Conservation (phyloP, 23 tunicate genomes). For the Ascidia mentula region DNA sequence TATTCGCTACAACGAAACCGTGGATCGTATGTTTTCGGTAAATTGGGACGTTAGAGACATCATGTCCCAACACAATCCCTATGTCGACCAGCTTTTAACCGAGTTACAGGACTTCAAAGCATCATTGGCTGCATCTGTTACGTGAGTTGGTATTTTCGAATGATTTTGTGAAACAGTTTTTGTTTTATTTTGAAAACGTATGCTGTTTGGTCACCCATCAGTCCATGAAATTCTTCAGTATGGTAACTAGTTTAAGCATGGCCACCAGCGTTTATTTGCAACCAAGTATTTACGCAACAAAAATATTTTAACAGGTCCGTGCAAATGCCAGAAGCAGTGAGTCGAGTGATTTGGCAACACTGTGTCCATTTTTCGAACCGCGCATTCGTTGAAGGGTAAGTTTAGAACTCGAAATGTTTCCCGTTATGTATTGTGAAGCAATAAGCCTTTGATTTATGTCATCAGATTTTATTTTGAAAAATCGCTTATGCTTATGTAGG, state of each 20-base stretch:
- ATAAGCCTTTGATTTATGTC: too few species aligned
- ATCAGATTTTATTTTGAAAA: too few species aligned
- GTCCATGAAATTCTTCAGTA: too few species aligned
- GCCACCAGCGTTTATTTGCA: too few species aligned
- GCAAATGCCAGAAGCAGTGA: conserved; percentile 43
- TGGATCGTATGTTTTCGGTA: conserved; percentile 51
- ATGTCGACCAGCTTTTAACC: conserved; percentile 59
- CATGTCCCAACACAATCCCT: conserved; percentile 89
- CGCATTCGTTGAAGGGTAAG: conserved; percentile 83
- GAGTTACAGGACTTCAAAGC: conserved; percentile 27
- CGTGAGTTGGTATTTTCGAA: conserved; percentile 2
- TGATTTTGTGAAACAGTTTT: background rate
- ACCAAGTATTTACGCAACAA: too few species aligned
- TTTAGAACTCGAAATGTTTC: too few species aligned
- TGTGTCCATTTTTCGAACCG: conserved; percentile 55
- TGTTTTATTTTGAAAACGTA: background rate
- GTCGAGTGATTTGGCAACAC: conserved; percentile 68
- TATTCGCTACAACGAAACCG: conserved; percentile 6
- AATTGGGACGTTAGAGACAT: conserved; percentile 84
- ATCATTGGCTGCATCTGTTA: conserved; percentile 17
- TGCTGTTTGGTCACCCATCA: too few species aligned
- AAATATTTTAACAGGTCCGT: too few species aligned
- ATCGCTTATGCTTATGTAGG: too few species aligned
- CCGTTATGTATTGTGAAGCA: too few species aligned
- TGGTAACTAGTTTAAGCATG: too few species aligned